A percentile compares a stretch with the other conserved stretches of the same genome.
Conservation (phyloP, 2,113 vertebrate genomes). For the Coturnix japonica region DNA sequence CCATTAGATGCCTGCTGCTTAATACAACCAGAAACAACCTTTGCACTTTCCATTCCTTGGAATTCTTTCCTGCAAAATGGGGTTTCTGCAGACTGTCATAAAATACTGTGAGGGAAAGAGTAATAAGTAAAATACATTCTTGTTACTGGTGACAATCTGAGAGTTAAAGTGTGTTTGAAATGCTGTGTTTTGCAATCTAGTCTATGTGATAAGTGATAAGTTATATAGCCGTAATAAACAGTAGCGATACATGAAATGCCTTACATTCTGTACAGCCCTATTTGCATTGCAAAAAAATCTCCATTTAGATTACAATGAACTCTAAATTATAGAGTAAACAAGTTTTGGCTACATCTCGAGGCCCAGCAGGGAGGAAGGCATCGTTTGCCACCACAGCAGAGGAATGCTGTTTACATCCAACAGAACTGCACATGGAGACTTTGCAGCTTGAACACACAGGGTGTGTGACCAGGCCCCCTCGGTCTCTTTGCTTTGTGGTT, state of each 20-base stretch:
- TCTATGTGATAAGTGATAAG: slow-evolving; percentile 59
- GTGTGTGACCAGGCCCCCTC: neutral
- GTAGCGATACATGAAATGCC: slow-evolving; percentile 43
- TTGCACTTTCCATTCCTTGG: neutral
- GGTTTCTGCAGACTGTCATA: neutral
- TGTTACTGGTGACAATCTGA: slow-evolving; percentile 52
- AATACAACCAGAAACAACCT: neutral
- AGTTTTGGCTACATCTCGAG: slow-evolving; percentile 45
- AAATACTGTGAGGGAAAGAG: slow-evolving; percentile 6
- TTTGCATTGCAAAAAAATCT: slow-evolving; percentile 70
- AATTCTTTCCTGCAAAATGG: neutral
- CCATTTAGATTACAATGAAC: slow-evolving; percentile 59
- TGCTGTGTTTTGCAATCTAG: slow-evolving; percentile 49
- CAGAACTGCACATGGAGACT: neutral
- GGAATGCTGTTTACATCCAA: slow-evolving; percentile 61
- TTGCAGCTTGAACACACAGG: slow-evolving; percentile 28
- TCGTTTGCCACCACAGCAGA: slow-evolving; percentile 29
- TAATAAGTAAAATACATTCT: slow-evolving; percentile 32
- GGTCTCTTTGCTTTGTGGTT: neutral
- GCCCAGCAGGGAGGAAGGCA: slow-evolving; percentile 58
- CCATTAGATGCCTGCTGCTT: neutral
- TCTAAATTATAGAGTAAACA: slow-evolving; percentile 67
- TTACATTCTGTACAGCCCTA: slow-evolving; percentile 31
- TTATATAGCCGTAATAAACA: slow-evolving; percentile 41
- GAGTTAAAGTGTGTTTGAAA: slow-evolving; percentile 44